Conservation (phyloP, 2,113 vertebrate genomes). For the Triplophysa siluroides region DNA sequence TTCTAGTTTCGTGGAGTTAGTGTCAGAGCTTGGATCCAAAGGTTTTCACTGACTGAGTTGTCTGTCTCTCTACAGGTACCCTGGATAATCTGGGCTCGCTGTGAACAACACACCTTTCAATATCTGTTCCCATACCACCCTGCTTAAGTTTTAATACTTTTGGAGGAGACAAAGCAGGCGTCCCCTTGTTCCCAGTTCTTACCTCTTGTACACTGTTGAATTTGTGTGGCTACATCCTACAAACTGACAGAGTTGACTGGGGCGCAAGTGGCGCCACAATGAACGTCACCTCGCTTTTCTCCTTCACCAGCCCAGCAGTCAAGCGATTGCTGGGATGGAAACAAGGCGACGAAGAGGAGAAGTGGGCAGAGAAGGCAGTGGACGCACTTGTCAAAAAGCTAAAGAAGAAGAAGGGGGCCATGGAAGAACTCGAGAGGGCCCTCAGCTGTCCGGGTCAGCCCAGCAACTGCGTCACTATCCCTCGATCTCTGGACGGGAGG, state of each 20-base stretch:
- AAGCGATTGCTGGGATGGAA: slow-evolving; percentile 97
- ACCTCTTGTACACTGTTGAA: neutral
- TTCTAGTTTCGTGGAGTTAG: neutral
- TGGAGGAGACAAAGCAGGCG: neutral
- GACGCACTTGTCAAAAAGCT: slow-evolving; percentile 95
- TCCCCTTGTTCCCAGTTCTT: neutral
- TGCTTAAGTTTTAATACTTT: neutral
- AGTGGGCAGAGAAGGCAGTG: slow-evolving; percentile 97
- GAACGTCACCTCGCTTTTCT: slow-evolving; percentile 98
- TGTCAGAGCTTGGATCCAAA: neutral
- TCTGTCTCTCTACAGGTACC: slow-evolving; percentile 43
- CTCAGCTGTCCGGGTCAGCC: slow-evolving; percentile 93
- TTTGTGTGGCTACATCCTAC: neutral
- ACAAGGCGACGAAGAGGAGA: slow-evolving; percentile 96
- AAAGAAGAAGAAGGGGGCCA: slow-evolving; percentile 98
- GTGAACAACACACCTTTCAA: slow-evolving; percentile 9
- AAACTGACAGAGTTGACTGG: slow-evolving; percentile 53
- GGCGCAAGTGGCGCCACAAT: slow-evolving; percentile 66
- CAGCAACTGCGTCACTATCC: slow-evolving; percentile 96
- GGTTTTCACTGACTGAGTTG: neutral
- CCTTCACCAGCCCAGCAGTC: slow-evolving; percentile 96
- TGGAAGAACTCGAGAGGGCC: slow-evolving; percentile 95
- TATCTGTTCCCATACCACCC: neutral
- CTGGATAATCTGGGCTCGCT: slow-evolving; percentile 24
- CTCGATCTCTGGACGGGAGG: slow-evolving; percentile 90